Base-by-base conservation (phyloP, 1,140 invertebrate species). In the Pseudomyrmex dendroicus region DNA sequence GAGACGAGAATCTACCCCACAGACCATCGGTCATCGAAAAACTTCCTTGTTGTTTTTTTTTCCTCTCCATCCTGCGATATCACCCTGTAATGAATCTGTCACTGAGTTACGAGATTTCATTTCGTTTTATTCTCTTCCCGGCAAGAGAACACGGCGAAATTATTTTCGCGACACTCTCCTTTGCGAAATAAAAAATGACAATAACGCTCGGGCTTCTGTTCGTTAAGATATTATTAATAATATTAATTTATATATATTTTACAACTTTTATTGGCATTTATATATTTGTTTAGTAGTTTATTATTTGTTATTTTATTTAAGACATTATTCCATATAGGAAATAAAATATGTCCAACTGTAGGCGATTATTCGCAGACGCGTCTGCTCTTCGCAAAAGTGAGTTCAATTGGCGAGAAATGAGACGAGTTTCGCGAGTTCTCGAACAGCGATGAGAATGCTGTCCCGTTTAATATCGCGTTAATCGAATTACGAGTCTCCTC, bases 1-100 rank as follows among this genome's bases (percentile, higher is more conserved):
- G 87, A 92, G 85, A 86, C 89, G 89, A 92, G 89, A 89, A 92
- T 90, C 91, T 92, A 93, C 90, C 92, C 90, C 90, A 92, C 90
- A 82, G 63, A 82, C 87, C 90, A 92, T 93, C 91, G 88, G 88
- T 92, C 91, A 92, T 92, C 91, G 72, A 89, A 86, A 77, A 84
- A 66, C 84, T 46, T 80, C 74, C 57, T 76, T 35, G 59, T 88
- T 70, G 59, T 74, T 84, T 64, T 70, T 46, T 56, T 50, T 62
- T 22, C 52, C 52, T 64, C 67, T 67, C 50, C 35, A n/a, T 9
- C 10, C 4, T 73, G 76, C 78, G 86, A 78, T 89, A 88, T 84
- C 76, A 68, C 44, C 61, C 66, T 57, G 84, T 88, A 89, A 89
- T 89, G 87, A 89, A 88, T 89, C 84, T 89, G 88, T 89, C 84